Conservation (phyloP, 2,888 invertebrate genomes). For the Yponomeuta cagnagella region DNA sequence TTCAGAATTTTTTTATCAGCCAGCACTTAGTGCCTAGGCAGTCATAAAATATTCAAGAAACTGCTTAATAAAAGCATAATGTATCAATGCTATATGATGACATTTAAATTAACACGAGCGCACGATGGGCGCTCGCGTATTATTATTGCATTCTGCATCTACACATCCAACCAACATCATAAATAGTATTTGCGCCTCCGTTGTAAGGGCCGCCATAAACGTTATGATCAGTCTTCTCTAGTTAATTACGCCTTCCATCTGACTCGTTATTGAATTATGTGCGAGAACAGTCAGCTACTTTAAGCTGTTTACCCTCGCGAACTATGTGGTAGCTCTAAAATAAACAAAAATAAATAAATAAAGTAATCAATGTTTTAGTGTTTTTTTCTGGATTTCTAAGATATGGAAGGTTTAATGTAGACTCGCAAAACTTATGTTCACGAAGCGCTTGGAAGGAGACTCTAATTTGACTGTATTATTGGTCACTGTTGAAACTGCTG, state of each 20-base stretch:
- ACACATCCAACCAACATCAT: not conserved
- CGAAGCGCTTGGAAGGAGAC: no score
- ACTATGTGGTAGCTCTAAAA: not conserved
- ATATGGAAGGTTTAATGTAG: no score
- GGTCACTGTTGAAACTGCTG: not conserved
- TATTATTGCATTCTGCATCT: not conserved
- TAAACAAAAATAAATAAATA: not conserved
- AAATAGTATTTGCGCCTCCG: constrained; percentile 9
- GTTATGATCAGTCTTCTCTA: constrained; percentile 1
- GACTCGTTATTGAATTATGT: not conserved
- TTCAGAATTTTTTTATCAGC: no score
- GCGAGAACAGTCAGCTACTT: not conserved
- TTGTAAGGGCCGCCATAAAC: not conserved
- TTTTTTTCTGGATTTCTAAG: no score
- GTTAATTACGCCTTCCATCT: not conserved
- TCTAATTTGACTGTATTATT: no score
- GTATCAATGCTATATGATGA: not conserved
- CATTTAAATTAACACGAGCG: constrained; percentile 1
- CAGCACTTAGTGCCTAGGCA: no score
- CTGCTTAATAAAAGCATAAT: not conserved
- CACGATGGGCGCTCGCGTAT: not conserved
- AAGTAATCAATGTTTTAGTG: not conserved
- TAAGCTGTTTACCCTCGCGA: not conserved
- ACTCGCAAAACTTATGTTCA: no score
- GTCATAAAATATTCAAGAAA: not conserved